A percentile compares a stretch with the other conserved stretches of the same genome.
Conservation (phyloP, 1,140 invertebrate genomes). For the Lerema accius region DNA sequence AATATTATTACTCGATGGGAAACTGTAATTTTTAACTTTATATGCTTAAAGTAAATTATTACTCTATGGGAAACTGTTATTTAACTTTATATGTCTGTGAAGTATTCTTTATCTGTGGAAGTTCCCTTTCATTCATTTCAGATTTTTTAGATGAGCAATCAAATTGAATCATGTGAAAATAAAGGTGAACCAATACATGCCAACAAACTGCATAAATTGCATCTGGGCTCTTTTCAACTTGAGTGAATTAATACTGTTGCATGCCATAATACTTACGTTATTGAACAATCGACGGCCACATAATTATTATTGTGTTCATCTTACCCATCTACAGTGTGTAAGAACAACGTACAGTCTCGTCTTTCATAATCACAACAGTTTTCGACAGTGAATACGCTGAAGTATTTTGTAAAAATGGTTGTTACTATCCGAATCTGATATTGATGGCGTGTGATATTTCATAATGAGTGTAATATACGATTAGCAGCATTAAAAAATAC, state of each 20-base stretch:
- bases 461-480: constrained; percentile 50
- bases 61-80: too few species aligned
- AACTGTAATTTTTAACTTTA: too few species aligned
- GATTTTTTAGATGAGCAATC: not conserved
- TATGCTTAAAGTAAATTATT: too few species aligned
- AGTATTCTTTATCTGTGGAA: too few species aligned
- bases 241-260: not conserved
- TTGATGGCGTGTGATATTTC: constrained; percentile 68
- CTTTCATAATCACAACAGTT: constrained; percentile 14
- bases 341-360: not conserved
- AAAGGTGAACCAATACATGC: not conserved
- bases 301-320: not conserved
- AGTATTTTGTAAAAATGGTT: constrained; percentile 57
- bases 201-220: not conserved
- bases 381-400: constrained; percentile 21
- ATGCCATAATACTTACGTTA: not conserved
- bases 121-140: not conserved
- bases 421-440: constrained; percentile 44
- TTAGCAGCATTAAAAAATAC: constrained; percentile 41
- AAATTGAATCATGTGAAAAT: not conserved
- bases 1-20: too few species aligned
- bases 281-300: not conserved
- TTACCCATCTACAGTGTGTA: not conserved
- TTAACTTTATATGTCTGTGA: too few species aligned
- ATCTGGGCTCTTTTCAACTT: not conserved